Conservation (phyloP, 1,140 invertebrate genomes). For the Rhysida immarginata region DNA sequence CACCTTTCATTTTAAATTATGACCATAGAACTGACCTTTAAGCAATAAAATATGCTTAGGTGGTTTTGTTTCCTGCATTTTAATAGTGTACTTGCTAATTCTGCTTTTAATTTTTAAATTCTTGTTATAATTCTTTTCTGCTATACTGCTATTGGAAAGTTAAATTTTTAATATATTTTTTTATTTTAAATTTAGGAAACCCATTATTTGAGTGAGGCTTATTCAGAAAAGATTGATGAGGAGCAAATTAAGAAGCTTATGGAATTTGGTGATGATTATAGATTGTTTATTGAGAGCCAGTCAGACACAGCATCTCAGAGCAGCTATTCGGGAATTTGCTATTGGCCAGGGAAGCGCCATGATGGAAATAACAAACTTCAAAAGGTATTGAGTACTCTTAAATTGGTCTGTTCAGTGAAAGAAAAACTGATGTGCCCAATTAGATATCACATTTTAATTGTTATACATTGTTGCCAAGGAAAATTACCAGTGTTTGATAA, state of each 20-base stretch:
- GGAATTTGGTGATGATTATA: constrained; percentile 81
- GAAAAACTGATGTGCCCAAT: too few species aligned
- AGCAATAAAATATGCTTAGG: background rate
- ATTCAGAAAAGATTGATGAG: constrained; percentile 68
- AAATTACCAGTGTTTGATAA: too few species aligned
- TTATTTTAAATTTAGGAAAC: constrained; percentile 44
- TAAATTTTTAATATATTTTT: background rate
- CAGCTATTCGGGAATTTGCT: background rate
- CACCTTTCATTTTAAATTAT: too few species aligned
- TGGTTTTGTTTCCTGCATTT: background rate
- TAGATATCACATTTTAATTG: too few species aligned
- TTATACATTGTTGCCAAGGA: too few species aligned
- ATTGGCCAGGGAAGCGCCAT: background rate
- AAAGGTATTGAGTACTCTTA: too few species aligned
- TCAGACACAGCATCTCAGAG: constrained; percentile 15
- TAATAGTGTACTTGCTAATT: background rate
- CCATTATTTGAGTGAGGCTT: constrained; percentile 72
- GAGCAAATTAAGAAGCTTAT: constrained; percentile 61
- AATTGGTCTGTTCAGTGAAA: too few species aligned
- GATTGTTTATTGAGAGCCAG: constrained; percentile 65
- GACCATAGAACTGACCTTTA: too few species aligned
- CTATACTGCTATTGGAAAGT: too few species aligned
- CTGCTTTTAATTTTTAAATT: background rate
- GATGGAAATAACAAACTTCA: too few species aligned
- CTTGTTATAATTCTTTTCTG: background rate